Conservation (phyloP, 2,113 vertebrate species). For the Bubo blakistoni region DNA sequence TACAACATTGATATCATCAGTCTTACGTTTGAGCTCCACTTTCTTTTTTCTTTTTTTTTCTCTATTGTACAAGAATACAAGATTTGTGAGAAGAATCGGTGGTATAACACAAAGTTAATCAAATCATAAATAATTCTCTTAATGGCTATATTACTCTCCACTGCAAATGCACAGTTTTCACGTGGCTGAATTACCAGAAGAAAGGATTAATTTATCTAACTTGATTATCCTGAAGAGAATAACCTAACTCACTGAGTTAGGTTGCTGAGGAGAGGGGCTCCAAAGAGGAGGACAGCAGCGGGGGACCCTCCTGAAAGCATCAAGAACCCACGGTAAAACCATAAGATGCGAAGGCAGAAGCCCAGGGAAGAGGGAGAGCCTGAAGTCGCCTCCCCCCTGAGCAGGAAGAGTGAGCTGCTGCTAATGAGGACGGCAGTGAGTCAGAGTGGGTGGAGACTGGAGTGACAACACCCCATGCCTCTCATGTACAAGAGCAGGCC, state of each 20-base stretch:
- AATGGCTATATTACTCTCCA: background rate
- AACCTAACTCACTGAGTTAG: background rate
- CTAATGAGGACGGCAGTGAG: no score
- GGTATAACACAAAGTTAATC: background rate
- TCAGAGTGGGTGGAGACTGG: no score
- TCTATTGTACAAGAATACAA: background rate
- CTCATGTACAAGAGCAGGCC: no score
- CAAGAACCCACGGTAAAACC: no score
- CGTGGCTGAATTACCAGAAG: background rate
- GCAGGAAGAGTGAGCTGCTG: no score
- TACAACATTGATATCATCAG: background rate
- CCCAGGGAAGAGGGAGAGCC: no score
- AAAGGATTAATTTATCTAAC: background rate
- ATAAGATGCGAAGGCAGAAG: no score
- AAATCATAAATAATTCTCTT: constrained; percentile 18
- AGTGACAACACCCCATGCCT: no score
- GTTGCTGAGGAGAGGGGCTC: no score
- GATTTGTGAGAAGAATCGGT: background rate
- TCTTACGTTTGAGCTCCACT: background rate
- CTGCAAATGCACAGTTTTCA: background rate
- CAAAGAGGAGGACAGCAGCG: no score
- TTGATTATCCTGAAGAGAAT: background rate
- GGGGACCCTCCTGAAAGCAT: no score
- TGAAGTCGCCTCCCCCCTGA: no score
- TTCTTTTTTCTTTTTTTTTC: background rate